These are phyloP conservation scores for Unio delphinus DNA, from an alignment of 2,888 invertebrate species.

Conservation along the genomic window DNA sequence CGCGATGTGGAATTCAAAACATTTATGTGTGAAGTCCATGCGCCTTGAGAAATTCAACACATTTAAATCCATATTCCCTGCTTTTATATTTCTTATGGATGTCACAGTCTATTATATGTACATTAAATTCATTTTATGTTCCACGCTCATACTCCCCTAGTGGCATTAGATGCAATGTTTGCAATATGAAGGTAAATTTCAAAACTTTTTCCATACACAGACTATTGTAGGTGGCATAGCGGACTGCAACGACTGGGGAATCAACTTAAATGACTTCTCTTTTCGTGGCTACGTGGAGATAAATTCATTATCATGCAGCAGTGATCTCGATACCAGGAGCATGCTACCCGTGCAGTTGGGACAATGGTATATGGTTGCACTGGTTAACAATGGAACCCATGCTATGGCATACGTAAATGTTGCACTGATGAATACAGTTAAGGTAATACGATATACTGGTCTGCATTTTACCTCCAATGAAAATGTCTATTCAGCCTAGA, in stretches of 20 bases:
- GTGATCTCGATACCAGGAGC: constrained; percentile 35
- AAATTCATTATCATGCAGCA: constrained; percentile 32
- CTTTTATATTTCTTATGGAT: too few relatives aligned
- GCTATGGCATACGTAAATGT: constrained; percentile 40
- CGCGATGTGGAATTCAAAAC: too few relatives aligned
- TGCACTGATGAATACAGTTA: constrained; percentile 21
- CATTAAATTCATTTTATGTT: too few relatives aligned
- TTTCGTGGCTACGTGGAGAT: constrained; percentile 37
- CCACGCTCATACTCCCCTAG: too few relatives aligned
- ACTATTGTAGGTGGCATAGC: constrained; percentile 46
- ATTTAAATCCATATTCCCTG: too few relatives aligned
- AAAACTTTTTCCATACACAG: constrained; percentile 13
- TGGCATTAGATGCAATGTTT: too few relatives aligned
- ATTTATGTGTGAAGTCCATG: too few relatives aligned
- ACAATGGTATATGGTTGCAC: constrained; percentile 52
- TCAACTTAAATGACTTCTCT: constrained; percentile 45
- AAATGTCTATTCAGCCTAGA: too few relatives aligned
- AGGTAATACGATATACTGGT: constrained; percentile 13
- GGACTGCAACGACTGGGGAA: constrained; percentile 49
- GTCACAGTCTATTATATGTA: too few relatives aligned
- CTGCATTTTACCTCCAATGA: neutral
- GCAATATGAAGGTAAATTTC: too few relatives aligned
- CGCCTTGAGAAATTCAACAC: too few relatives aligned
- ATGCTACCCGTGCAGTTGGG: constrained; percentile 17
- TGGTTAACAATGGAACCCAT: constrained; percentile 44